Conservation (phyloP, 2,113 vertebrate species). For the Orientallactaga bullata region DNA sequence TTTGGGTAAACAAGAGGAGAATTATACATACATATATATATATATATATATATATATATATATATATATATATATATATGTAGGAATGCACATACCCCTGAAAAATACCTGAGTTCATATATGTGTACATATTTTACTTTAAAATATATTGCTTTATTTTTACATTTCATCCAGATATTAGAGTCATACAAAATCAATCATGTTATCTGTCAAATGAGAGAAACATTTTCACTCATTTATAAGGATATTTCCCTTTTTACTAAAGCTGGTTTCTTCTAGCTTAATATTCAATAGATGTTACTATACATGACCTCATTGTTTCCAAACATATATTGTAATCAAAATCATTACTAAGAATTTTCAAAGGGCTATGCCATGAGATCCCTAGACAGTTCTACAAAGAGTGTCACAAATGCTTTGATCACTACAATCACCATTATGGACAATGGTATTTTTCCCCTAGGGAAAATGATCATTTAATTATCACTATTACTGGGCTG, state of each 20-base stretch:
- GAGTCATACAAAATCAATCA: background rate
- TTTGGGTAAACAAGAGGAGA: background rate
- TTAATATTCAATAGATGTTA: background rate
- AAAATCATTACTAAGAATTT: slow-evolving; percentile 12
- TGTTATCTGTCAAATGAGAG: slow-evolving; percentile 10
- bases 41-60: too few relatives aligned
- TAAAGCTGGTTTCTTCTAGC: background rate
- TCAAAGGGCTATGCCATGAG: slow-evolving; percentile 4
- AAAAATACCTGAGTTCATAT: background rate
- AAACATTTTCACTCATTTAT: background rate
- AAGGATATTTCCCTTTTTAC: background rate
- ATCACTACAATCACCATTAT: background rate
- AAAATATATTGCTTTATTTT: slow-evolving; percentile 22
- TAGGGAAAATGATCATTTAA: background rate
- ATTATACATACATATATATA: too few relatives aligned
- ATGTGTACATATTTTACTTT: background rate
- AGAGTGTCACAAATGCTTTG: background rate
- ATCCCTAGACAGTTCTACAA: background rate
- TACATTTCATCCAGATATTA: background rate
- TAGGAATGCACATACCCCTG: background rate
- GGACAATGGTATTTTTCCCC: background rate
- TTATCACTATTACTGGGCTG: background rate
- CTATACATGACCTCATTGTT: slow-evolving; percentile 18
- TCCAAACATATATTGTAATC: slow-evolving; percentile 30
- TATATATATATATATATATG: too few relatives aligned